Evolutionary conservation across 2,888 invertebrate genomes (phyloP).

Genomic region (Nomada fucata): DNA sequence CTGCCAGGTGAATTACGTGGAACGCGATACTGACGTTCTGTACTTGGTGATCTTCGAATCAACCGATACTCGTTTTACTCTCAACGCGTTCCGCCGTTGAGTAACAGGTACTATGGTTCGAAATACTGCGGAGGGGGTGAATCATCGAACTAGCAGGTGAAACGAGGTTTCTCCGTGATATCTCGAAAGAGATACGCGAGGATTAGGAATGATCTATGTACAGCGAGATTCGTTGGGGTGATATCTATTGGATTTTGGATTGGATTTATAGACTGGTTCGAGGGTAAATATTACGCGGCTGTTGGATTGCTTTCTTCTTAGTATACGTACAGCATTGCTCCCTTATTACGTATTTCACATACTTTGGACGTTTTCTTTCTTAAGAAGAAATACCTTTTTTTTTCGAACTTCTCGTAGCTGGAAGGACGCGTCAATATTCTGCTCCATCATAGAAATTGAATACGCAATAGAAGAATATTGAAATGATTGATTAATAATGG

Average conservation of each 20-base stretch:
- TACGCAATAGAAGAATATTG: too few species aligned
- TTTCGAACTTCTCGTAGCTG: too few species aligned
- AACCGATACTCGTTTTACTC: neutral
- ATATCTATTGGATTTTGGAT: neutral
- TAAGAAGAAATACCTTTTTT: too few species aligned
- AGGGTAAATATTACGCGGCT: neutral
- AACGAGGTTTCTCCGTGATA: neutral
- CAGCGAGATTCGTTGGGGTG: neutral
- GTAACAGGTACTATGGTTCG: neutral
- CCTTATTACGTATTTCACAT: too few species aligned
- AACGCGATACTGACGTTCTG: conserved; percentile 9
- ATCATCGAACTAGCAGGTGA: neutral
- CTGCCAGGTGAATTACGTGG: neutral
- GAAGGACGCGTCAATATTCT: too few species aligned
- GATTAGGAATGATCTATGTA: neutral
- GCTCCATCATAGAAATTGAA: too few species aligned
- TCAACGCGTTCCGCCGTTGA: neutral
- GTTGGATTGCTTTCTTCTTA: neutral
- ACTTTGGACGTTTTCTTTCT: too few species aligned
- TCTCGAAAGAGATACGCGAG: neutral
- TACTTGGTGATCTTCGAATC: conserved; percentile 6
- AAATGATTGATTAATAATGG: too few species aligned
- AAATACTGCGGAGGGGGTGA: neutral
- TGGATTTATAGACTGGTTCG: neutral
- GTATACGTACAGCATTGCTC: too few species aligned